These are phyloP conservation scores for Aleiodes sp. DNA, from an alignment of 1,140 invertebrate genomes.

Conservation along the genomic window DNA sequence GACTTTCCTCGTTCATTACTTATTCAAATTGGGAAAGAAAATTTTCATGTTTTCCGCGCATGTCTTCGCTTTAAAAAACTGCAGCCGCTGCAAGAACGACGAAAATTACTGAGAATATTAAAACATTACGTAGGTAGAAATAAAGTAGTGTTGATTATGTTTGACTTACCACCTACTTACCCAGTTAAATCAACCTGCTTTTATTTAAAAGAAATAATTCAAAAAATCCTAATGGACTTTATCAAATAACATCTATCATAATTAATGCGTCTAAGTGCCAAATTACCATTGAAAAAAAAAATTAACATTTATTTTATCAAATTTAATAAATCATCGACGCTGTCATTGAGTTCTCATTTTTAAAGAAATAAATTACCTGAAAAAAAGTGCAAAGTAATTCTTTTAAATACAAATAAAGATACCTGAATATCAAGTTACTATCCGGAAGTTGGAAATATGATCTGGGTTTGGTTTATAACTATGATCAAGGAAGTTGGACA, in stretches of 20 bases:
- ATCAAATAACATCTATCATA: constrained; percentile 34
- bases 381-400: background rate
- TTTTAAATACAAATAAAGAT: constrained; percentile 8
- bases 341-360: background rate
- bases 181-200: constrained; percentile 30
- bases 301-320: background rate
- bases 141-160: constrained; percentile 25
- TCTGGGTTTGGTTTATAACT: background rate
- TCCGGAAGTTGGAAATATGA: constrained; percentile 24
- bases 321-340: background rate
- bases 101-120: background rate
- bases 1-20: too few relatives aligned
- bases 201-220: background rate
- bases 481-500: constrained; percentile 21
- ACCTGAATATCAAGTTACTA: background rate
- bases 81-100: background rate
- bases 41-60: too few relatives aligned
- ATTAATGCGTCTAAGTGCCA: constrained; percentile 27
- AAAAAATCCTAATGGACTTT: constrained; percentile 22
- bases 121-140: background rate
- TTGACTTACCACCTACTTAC: constrained; percentile 37
- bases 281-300: background rate
- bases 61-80: background rate
- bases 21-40: too few relatives aligned
- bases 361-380: background rate